A percentile compares a stretch with the other conserved stretches of the same genome.
phyloP scores from a whole-genome alignment of 2,888 invertebrate species.

The Allacma fusca region DNA sequence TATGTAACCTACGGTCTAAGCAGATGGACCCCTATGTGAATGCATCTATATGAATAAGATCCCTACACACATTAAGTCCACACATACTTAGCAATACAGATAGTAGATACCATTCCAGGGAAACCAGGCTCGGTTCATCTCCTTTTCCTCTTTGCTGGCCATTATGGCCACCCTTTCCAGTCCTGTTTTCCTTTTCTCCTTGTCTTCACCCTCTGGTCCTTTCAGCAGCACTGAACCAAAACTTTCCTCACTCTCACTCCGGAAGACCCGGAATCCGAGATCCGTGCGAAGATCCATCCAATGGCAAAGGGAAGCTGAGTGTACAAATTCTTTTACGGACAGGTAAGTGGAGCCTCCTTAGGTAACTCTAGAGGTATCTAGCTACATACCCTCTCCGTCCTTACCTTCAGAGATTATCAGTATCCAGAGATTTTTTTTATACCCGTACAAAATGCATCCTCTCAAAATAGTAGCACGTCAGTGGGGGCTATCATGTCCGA shows the following conservation, averaged over 20 bases:
- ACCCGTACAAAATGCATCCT: too few relatives aligned
- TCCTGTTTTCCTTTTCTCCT: constrained; percentile 3
- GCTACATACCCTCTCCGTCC: background rate
- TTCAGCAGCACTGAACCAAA: background rate
- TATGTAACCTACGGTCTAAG: too few relatives aligned
- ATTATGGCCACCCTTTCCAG: constrained; percentile 9
- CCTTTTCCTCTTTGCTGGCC: background rate
- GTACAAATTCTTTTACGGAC: background rate
- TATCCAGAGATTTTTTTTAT: too few relatives aligned
- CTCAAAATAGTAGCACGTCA: too few relatives aligned
- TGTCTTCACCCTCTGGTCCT: background rate
- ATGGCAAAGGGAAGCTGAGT: background rate
- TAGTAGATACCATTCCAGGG: background rate
- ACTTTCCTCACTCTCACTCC: background rate
- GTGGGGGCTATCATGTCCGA: background rate
- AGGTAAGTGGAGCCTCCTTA: background rate
- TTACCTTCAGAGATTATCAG: too few relatives aligned
- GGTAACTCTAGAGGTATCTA: background rate
- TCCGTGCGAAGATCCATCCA: constrained; percentile 19
- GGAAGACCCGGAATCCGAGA: constrained; percentile 4
- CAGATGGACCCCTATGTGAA: too few relatives aligned
- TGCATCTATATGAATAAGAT: too few relatives aligned
- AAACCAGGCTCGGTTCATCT: background rate
- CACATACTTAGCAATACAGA: too few relatives aligned
- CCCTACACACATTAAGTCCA: too few relatives aligned